A percentile compares a stretch with the other conserved stretches of the same genome.
Evolutionary conservation across 2,113 vertebrate genomes (phyloP).

Genomic region (Picathartes gymnocephalus): DNA sequence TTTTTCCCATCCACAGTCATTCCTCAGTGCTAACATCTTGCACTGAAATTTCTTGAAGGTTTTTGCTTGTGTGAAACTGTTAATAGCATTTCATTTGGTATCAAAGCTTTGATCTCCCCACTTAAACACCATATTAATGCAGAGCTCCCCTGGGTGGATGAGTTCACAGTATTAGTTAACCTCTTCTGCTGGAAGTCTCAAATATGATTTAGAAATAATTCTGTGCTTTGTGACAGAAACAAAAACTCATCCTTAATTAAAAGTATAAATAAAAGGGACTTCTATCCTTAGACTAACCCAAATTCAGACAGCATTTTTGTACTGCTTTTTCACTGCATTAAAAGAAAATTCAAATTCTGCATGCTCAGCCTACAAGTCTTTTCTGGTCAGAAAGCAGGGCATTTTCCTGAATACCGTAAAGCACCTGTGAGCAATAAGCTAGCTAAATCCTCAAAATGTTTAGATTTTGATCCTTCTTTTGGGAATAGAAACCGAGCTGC

Average conservation of each 20-base stretch:
- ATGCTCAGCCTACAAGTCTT: neutral
- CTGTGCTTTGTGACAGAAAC: neutral
- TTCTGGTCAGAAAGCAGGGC: neutral
- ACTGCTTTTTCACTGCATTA: neutral
- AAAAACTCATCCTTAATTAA: constrained; percentile 16
- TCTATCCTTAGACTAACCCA: neutral
- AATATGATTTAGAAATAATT: constrained; percentile 1
- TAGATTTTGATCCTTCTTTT: neutral
- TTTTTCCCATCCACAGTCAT: neutral
- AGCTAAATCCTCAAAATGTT: neutral
- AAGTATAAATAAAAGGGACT: neutral
- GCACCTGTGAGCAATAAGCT: neutral
- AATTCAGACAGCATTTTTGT: neutral
- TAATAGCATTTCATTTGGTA: constrained; percentile 3
- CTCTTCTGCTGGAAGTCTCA: constrained; percentile 17
- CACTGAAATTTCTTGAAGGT: neutral
- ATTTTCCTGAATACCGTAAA: neutral
- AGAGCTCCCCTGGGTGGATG: constrained; percentile 11
- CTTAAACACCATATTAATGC: constrained; percentile 14
- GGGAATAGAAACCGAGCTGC: neutral
- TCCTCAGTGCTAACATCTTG: neutral
- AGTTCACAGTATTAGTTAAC: constrained; percentile 18
- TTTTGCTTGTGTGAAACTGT: neutral
- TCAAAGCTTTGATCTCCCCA: constrained; percentile 28
- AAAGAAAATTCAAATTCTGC: neutral